A percentile compares a stretch with the other conserved stretches of the same genome.
phyloP scores from a whole-genome alignment of 2,797 vertebrate genomes.

The Psittacula derbiana region DNA sequence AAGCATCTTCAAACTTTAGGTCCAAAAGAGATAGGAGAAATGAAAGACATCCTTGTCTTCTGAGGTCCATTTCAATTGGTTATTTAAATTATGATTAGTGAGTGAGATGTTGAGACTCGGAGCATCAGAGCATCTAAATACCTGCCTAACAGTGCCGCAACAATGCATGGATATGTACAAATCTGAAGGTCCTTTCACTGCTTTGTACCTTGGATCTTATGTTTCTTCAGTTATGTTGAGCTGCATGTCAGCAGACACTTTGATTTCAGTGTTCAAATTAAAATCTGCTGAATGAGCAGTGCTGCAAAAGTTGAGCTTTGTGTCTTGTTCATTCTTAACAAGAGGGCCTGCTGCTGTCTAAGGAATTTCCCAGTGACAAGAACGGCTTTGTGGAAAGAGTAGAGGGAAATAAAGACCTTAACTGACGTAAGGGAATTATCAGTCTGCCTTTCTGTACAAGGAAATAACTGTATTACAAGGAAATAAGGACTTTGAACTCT shows the following conservation, averaged over 20 bases:
- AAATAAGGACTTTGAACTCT: constrained; percentile 47
- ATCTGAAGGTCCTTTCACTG: constrained; percentile 11
- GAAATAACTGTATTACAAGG: constrained; percentile 7
- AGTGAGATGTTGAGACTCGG: neutral
- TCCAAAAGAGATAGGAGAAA: constrained; percentile 11
- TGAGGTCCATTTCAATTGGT: constrained; percentile 8
- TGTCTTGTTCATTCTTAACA: constrained; percentile 72
- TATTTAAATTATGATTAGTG: constrained; percentile 11
- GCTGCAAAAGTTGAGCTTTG: constrained; percentile 63
- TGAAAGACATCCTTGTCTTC: constrained; percentile 36
- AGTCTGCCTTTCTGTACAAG: constrained; percentile 42
- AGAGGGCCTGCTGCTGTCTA: constrained; percentile 64
- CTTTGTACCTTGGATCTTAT: constrained; percentile 9
- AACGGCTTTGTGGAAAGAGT: constrained; percentile 66
- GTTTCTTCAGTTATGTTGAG: constrained; percentile 47
- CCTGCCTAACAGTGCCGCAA: neutral
- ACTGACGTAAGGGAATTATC: constrained; percentile 58
- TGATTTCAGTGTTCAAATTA: constrained; percentile 75
- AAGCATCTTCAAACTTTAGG: neutral
- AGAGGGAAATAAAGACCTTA: constrained; percentile 50
- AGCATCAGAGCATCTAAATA: neutral
- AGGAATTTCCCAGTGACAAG: constrained; percentile 75
- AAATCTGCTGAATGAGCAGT: constrained; percentile 78
- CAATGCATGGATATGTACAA: neutral
- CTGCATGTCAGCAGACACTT: constrained; percentile 59